phyloP scores from a whole-genome alignment of 2,888 invertebrate species.

The Andrena trimmerana region DNA sequence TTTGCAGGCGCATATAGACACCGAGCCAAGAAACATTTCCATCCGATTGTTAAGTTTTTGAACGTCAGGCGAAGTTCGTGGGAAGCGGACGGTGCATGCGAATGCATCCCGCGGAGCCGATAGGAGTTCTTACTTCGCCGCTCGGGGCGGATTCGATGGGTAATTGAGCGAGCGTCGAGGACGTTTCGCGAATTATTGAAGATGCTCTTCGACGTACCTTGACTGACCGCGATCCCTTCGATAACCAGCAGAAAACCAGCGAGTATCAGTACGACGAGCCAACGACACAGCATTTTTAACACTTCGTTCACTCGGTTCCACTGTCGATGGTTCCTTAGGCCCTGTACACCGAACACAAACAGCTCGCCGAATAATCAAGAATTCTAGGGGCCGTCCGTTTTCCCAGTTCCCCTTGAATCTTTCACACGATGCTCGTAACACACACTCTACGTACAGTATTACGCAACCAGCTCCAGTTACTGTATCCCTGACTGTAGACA shows the following conservation, averaged over 20 bases:
- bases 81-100: conserved; percentile 31
- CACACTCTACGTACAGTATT: conserved; percentile 6
- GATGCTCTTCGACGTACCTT: conserved; percentile 73
- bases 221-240: conserved; percentile 77
- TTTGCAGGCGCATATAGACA: neutral
- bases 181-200: conserved; percentile 34
- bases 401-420: neutral
- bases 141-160: conserved; percentile 9
- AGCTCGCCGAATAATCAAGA: conserved; percentile 7
- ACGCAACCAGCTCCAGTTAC: conserved; percentile 17
- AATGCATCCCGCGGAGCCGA: conserved; percentile 21
- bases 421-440: neutral
- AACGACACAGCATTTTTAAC: conserved; percentile 81
- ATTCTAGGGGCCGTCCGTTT: neutral
- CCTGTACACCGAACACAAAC: conserved; percentile 1
- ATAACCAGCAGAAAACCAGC: conserved; percentile 78
- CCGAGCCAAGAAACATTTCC: neutral
- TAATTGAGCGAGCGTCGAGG: conserved; percentile 8
- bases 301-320: conserved; percentile 67
- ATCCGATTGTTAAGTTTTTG: conserved; percentile 16
- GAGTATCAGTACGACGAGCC: conserved; percentile 72
- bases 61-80: conserved; percentile 13
- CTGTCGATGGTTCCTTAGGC: conserved; percentile 47
- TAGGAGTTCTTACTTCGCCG: conserved; percentile 1
- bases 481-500: neutral